Percentiles rank a stretch among this genome's conserved stretches.
These are phyloP conservation scores for Karalla daura DNA, from an alignment of 2,797 vertebrate genomes.

Conservation along the genomic window DNA sequence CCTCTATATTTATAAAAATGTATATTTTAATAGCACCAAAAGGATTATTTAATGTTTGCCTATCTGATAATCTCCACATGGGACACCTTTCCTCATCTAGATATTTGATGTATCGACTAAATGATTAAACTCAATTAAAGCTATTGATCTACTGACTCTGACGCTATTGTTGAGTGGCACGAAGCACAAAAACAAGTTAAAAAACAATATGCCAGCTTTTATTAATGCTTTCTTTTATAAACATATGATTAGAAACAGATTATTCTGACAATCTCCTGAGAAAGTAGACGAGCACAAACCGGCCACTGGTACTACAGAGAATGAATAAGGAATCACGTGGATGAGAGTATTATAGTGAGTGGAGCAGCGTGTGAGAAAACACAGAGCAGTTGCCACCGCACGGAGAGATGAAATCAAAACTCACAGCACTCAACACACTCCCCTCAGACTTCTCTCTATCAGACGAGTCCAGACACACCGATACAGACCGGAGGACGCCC, in stretches of 20 bases:
- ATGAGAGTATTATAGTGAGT: too few relatives aligned
- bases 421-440: too few relatives aligned
- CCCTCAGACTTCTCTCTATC: too few relatives aligned
- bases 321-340: too few relatives aligned
- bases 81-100: neutral
- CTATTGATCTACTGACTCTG: neutral
- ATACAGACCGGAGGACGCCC: too few relatives aligned
- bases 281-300: slow-evolving; percentile 21
- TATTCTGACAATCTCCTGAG: slow-evolving; percentile 38
- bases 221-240: slow-evolving; percentile 22
- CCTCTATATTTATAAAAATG: slow-evolving; percentile 49
- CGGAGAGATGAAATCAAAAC: too few relatives aligned
- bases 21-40: slow-evolving; percentile 55
- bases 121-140: slow-evolving; percentile 34
- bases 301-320: slow-evolving; percentile 12
- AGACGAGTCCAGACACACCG: too few relatives aligned
- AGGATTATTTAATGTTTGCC: slow-evolving; percentile 7
- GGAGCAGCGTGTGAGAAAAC: too few relatives aligned
- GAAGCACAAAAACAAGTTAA: neutral
- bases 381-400: too few relatives aligned
- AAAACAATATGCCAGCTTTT: slow-evolving; percentile 22
- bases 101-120: slow-evolving; percentile 2
- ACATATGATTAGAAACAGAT: slow-evolving; percentile 39
- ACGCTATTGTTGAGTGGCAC: neutral
- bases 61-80: neutral